phyloP scores from a whole-genome alignment of 2,888 invertebrate species.

The Trachelus iudaicus region DNA sequence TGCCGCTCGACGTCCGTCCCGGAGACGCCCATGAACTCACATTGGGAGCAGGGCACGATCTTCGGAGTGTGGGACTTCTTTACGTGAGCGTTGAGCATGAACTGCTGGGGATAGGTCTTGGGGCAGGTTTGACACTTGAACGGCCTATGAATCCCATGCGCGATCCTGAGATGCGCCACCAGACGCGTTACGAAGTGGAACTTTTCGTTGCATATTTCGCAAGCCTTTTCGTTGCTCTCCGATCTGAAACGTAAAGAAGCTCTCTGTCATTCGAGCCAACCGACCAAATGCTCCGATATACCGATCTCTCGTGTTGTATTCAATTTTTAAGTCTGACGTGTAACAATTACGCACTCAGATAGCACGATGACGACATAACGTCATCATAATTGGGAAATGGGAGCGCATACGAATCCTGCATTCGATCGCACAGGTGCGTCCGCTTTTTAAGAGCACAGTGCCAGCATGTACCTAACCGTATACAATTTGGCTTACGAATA shows the following conservation, averaged over 20 bases:
- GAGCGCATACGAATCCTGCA: too few species aligned
- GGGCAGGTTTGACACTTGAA: slow-evolving; percentile 52
- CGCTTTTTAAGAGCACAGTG: too few species aligned
- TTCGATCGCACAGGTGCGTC: too few species aligned
- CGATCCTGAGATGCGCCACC: slow-evolving; percentile 49
- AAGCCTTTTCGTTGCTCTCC: slow-evolving; percentile 44
- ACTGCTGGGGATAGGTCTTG: slow-evolving; percentile 52
- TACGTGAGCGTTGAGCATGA: slow-evolving; percentile 54
- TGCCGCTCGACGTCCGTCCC: slow-evolving; percentile 47
- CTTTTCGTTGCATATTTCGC: slow-evolving; percentile 49
- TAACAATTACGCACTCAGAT: not conserved
- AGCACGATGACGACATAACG: too few species aligned
- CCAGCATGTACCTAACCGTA: too few species aligned
- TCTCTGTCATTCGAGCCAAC: not conserved
- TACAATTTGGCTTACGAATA: too few species aligned
- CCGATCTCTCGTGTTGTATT: not conserved
- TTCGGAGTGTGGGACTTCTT: slow-evolving; percentile 50
- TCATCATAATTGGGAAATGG: too few species aligned
- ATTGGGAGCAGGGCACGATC: slow-evolving; percentile 44
- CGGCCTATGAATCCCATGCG: slow-evolving; percentile 50
- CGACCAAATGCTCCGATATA: not conserved
- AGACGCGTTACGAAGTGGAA: slow-evolving; percentile 53
- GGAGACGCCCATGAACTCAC: slow-evolving; percentile 50
- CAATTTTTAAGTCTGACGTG: not conserved
- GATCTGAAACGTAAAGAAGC: slow-evolving; percentile 31